These are phyloP conservation scores for Macrotus californicus DNA, from an alignment of 2,113 vertebrate species.

Conservation along the genomic window DNA sequence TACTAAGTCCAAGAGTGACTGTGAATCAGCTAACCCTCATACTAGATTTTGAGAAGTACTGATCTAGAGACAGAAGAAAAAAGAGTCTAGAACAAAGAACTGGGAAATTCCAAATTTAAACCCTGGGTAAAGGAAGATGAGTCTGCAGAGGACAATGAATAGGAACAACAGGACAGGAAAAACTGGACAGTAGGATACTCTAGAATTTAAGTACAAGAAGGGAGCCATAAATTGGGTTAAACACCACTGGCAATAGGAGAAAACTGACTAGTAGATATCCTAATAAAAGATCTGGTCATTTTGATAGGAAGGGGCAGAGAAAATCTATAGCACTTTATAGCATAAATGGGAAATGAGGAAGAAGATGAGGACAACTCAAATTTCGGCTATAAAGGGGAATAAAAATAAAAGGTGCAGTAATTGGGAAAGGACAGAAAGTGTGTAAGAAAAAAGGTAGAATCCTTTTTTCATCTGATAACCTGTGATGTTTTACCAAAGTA, in stretches of 20 bases:
- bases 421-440: not conserved
- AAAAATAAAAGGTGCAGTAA: not conserved
- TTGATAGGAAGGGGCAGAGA: not conserved
- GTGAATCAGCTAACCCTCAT: not conserved
- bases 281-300: not conserved
- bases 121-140: not conserved
- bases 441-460: not conserved
- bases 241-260: not conserved
- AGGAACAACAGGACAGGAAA: not conserved
- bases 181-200: not conserved
- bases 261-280: not conserved
- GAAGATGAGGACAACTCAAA: not conserved
- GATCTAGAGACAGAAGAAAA: not conserved
- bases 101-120: not conserved
- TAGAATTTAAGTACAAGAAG: not conserved
- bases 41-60: not conserved
- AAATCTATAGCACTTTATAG: not conserved
- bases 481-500: not conserved
- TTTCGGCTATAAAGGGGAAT: not conserved
- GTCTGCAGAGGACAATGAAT: not conserved
- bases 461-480: not conserved
- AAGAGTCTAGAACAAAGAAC: not conserved
- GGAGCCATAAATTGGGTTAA: not conserved
- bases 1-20: not conserved
- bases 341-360: not conserved